These are phyloP conservation scores for Rhinoraja longicauda DNA, from an alignment of 2,797 vertebrate species.

Conservation along the genomic window DNA sequence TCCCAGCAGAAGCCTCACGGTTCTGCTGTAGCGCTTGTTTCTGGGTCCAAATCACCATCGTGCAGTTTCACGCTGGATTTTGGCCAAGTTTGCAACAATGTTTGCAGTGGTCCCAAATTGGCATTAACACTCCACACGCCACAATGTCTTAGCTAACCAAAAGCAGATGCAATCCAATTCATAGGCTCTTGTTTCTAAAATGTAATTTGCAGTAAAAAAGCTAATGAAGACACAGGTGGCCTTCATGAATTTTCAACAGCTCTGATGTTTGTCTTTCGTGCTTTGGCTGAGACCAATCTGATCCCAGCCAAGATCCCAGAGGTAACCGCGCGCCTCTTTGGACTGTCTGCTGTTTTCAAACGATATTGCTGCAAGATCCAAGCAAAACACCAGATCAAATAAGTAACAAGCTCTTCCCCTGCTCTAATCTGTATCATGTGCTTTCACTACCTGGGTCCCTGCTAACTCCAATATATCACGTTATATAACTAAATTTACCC, in stretches of 20 bases:
- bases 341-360: conserved; percentile 18
- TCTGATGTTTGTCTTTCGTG: background rate
- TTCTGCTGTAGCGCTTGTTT: too few relatives aligned
- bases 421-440: background rate
- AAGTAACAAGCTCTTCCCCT: background rate
- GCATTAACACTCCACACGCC: too few relatives aligned
- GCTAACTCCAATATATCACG: background rate
- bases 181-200: background rate
- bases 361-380: background rate
- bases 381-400: background rate
- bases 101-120: too few relatives aligned
- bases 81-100: too few relatives aligned
- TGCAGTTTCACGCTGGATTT: too few relatives aligned
- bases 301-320: background rate
- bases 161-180: background rate
- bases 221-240: background rate
- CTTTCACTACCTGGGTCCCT: background rate
- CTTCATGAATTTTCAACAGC: background rate
- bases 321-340: background rate
- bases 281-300: background rate
- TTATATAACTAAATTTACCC: background rate
- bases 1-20: too few relatives aligned
- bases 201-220: background rate
- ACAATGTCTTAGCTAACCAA: too few relatives aligned
- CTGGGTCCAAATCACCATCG: too few relatives aligned